A percentile compares a stretch with the other conserved stretches of the same genome.
Evolutionary conservation across 1,140 invertebrate species (phyloP).

Genomic region (Eufriesea mexicana): DNA sequence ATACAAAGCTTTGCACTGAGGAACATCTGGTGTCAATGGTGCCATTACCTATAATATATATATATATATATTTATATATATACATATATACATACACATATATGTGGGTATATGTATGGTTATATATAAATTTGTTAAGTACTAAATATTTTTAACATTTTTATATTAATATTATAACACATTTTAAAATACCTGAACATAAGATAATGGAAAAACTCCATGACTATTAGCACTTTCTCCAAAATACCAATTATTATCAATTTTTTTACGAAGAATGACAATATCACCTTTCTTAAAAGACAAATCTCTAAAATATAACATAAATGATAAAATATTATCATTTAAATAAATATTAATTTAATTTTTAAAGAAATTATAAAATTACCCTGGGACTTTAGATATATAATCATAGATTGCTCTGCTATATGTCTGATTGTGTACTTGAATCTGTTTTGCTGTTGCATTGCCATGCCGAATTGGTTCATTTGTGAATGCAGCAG

Average conservation of each 20-base stretch:
- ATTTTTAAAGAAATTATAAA: not conserved
- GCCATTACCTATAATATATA: constrained; percentile 92
- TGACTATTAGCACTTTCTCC: constrained; percentile 91
- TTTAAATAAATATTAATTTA: not conserved
- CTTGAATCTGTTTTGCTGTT: constrained; percentile 76
- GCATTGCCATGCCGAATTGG: constrained; percentile 73
- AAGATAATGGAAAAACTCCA: constrained; percentile 94
- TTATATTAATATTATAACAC: not conserved
- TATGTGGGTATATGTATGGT: no score
- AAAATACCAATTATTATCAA: constrained; percentile 95
- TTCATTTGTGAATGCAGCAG: constrained; percentile 65
- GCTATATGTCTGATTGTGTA: constrained; percentile 88
- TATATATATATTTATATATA: no score
- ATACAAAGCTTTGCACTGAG: constrained; percentile 95
- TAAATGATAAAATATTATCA: not conserved
- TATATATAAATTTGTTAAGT: constrained; percentile 36
- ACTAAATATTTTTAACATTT: not conserved
- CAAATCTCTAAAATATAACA: constrained; percentile 87
- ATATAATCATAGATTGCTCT: constrained; percentile 94
- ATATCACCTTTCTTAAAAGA: constrained; percentile 95
- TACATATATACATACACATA: no score
- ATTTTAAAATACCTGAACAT: constrained; percentile 88
- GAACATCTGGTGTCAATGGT: constrained; percentile 89
- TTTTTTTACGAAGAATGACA: constrained; percentile 90
- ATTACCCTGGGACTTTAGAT: constrained; percentile 91